Evolutionary conservation across 1,140 invertebrate genomes (phyloP), one percentile per base, ranked within the genome.

Genomic region (Sitodiplosis mosellana): DNA sequence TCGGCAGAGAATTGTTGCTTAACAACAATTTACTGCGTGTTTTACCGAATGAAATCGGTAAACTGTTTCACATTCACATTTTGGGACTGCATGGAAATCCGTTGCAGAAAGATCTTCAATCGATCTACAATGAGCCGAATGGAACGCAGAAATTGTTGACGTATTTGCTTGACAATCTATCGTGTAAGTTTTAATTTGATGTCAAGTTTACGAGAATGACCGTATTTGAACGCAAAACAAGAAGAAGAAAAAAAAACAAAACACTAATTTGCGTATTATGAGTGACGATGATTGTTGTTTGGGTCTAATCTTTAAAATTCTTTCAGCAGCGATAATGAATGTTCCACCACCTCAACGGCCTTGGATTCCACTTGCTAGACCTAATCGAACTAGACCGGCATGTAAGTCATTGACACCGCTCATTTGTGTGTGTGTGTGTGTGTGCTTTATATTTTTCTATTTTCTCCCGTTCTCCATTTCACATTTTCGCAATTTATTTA

Each of bases 41-140:
- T 52, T 72, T 99, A 57, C 95, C 95, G 2, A 96, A 88, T 68
- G 93, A 98, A 69, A 74, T 99, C 56, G 95, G 95, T 53, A 95
- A 94, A 69, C 76, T 99, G 52, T 99, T 98, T 69, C 90, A 96
- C 68, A 74, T 99, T 53, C 84, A 92, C 69, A 72, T 86, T 59
- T 67, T 87, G 57, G 89, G 87, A 54, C 73, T 97, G 54, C 81
- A 87, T 59, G 89, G 90, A 12, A 98, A 98, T 77, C 94, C 93
- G 43, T 72, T 98, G 40, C 81, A 80, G 55, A 87, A 87, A 63
- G 93, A 98, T 59, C 83, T 95, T 61, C 73, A 91, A 64, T 78
- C 81, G 45, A 74, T 96, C 34, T 96, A 93, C 65, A 83, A 81
- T 58, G 91, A 94, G 69, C 77, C 79, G 53, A 92, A 91, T 63